Base-by-base conservation (phyloP, 2,888 invertebrate species). In the Platycheirus rosarum region DNA sequence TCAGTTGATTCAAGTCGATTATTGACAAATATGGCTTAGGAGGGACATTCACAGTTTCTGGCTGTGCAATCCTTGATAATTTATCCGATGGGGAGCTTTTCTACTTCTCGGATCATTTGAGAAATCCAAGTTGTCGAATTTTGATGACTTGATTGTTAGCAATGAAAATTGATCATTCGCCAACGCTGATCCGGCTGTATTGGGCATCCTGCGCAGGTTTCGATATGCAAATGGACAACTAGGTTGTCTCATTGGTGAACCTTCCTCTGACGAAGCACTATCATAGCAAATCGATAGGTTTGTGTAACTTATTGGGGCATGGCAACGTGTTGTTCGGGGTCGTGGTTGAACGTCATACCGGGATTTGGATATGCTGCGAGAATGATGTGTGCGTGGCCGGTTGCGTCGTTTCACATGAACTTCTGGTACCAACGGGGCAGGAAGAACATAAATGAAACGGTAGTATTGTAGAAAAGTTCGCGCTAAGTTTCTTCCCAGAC, bases 391-490 rank as follows among this genome's bases (percentile, higher is more conserved):
- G 4, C 89, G 87, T 0, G 89, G 89, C 0, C 90, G 88, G 1
- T 88, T 88, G 0, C 88, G 87, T 11, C 89, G 87, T 62, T 88
- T 88, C 29, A 87, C 86, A n/a, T 88, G 85, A 40, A 92, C 85
- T 85, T 92, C 91, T 1, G 89, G 86, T 1, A 91, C 88, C 60
- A 91, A 84, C 48, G 91, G 91, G 14, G 91, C 88, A 0, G 94
- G 92, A 78, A 95, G 92, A 57, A 94, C 92, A 55, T 95, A 95
- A 29, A 93, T 94, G 75, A 94, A 92, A 86, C 94, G 93, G 91
- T 96, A 97, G 90, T 96, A 97, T 88, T 96, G 96, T 68, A 95
- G 90, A 87, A 96, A 93, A 1, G 96, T 94, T 48, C 94, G 92
- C 0, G 94, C 94, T 82, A 97, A 90, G 89, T 96, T 96, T 77